A percentile compares a stretch with the other conserved stretches of the same genome.
Evolutionary conservation across 2,113 vertebrate species (phyloP).

Genomic region (Python bivittatus): DNA sequence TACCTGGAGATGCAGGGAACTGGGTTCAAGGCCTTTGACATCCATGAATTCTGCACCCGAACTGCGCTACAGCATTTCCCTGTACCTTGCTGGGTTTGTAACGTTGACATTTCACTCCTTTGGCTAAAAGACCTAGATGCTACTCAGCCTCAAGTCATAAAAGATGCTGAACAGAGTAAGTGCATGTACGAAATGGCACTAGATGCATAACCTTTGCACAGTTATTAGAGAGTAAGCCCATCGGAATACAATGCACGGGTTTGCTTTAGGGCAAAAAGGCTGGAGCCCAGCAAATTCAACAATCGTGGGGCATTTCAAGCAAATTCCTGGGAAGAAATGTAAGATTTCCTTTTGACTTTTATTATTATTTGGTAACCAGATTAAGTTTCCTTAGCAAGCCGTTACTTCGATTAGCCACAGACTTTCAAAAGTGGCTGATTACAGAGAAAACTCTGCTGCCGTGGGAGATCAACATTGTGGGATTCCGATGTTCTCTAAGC

Average conservation of each 20-base stretch:
- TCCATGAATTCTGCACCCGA: background rate
- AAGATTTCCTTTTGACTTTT: constrained; percentile 10
- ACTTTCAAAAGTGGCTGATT: constrained; percentile 8
- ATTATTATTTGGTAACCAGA: constrained; percentile 6
- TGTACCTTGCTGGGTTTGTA: background rate
- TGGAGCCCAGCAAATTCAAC: background rate
- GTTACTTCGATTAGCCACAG: background rate
- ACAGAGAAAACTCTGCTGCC: background rate
- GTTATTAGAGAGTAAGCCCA: background rate
- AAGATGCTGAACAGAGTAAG: background rate
- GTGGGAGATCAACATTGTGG: constrained; percentile 6
- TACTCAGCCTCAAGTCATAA: background rate
- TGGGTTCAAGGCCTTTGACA: background rate
- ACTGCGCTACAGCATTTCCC: background rate
- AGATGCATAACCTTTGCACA: background rate
- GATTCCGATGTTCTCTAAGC: background rate
- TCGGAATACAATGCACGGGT: background rate
- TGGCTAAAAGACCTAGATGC: background rate
- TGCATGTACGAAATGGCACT: background rate
- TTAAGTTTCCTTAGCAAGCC: constrained; percentile 13
- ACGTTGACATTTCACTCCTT: background rate
- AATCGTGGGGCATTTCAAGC: background rate
- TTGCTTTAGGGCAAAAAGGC: background rate
- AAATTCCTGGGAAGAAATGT: background rate
- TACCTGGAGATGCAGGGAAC: background rate